Conservation (phyloP, 2,797 vertebrate genomes). For the Galaxias olidus region DNA sequence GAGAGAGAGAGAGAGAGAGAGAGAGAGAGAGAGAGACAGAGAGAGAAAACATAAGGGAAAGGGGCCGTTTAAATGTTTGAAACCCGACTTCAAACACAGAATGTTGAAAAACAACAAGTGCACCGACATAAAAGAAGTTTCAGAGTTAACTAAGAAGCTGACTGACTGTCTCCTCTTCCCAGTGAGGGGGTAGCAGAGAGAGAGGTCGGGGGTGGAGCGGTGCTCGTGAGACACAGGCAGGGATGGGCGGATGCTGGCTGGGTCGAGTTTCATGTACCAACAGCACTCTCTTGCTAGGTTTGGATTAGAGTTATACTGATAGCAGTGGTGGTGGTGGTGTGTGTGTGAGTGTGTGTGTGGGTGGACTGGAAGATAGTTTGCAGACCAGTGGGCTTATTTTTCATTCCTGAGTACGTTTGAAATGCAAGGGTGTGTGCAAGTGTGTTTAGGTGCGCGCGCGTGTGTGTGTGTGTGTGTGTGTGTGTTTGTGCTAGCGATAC, state of each 20-base stretch:
- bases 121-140: background rate
- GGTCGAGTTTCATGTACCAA: constrained; percentile 12
- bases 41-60: background rate
- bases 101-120: too few species aligned
- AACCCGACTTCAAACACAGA: too few species aligned
- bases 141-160: too few species aligned
- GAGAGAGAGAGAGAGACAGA: background rate
- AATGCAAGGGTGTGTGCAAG: background rate
- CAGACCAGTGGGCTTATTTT: too few species aligned
- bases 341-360: background rate
- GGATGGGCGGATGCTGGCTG: background rate
- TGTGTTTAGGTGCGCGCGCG: background rate
- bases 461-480: background rate
- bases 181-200: too few species aligned
- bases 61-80: background rate
- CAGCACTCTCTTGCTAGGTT: background rate
- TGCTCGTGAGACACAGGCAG: too few species aligned
- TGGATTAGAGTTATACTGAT: background rate
- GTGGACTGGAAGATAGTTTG: background rate
- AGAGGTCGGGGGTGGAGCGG: too few species aligned
- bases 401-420: too few species aligned
- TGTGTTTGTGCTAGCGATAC: background rate
- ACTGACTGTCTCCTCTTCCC: too few species aligned
- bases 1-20: background rate
- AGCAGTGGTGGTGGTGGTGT: background rate